Conservation (phyloP, 1,140 invertebrate species). For the Pristionchus pacificus region DNA sequence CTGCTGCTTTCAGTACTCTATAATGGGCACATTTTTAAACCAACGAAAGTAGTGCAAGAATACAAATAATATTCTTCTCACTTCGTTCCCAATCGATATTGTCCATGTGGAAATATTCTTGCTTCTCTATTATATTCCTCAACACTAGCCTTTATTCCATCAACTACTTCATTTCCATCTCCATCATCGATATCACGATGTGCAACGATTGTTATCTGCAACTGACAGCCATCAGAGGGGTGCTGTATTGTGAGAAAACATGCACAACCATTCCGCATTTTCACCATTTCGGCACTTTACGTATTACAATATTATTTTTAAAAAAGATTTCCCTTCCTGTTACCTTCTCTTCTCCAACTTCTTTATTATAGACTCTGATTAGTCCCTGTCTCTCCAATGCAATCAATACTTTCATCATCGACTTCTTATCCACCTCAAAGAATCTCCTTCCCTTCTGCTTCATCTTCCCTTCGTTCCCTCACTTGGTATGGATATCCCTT, state of each 20-base stretch:
- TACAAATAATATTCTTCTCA: too few species aligned
- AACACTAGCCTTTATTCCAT: constrained; percentile 37
- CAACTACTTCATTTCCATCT: constrained; percentile 28
- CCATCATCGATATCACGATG: constrained; percentile 24
- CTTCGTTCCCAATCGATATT: constrained; percentile 15
- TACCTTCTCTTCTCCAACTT: background rate
- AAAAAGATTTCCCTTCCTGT: too few species aligned
- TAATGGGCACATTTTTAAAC: background rate
- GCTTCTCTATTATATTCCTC: constrained; percentile 38
- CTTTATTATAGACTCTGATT: constrained; percentile 23
- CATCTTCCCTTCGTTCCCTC: too few species aligned
- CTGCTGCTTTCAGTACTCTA: background rate
- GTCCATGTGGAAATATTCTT: constrained; percentile 50
- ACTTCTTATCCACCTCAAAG: constrained; percentile 54
- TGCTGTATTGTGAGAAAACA: too few species aligned
- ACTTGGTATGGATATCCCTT: constrained; percentile 40
- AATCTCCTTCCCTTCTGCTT: too few species aligned
- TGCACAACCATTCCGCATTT: too few species aligned
- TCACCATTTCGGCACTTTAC: too few species aligned
- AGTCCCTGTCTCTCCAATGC: constrained; percentile 39
- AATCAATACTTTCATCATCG: constrained; percentile 45
- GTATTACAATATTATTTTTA: too few species aligned
- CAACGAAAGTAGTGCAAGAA: too few species aligned
- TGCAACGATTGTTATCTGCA: constrained; percentile 36
- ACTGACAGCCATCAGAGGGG: too few species aligned